Base-by-base conservation (phyloP, 2,888 invertebrate species). In the Melolontha melolontha region DNA sequence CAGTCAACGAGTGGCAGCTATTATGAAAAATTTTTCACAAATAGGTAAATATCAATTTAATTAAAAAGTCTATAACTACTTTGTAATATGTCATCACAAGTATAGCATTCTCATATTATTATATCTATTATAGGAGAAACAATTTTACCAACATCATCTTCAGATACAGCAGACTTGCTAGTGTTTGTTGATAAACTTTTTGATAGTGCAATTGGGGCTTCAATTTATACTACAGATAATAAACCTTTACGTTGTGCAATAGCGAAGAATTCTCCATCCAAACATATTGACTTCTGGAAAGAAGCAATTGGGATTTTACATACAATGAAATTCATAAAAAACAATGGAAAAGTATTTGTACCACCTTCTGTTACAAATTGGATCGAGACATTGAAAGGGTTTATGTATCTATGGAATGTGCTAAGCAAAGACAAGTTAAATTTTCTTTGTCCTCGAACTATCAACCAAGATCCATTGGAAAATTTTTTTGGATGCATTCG, bases 391-490 rank as follows among this genome's bases (percentile, higher is more conserved):
- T 47, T 73, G 7, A 34, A 67, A 50, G 64, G 65, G 12, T 50
- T 74, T 7, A 47, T 62, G 49, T 41, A 50, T 29, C n/a, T 72
- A 10, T 68, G 59, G 50, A 59, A 50, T 34, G 70, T 64, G 17
- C 62, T 73, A n/a, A 10, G 57, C 0, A 67, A 42, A 11, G 14
- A 12, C 22, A 71, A 71, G 4, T 71, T 70, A 51, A 57, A 71
- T 22, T 71, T 70, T 64, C 29, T 74, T 5, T 62, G 14, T 17
- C 44, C 67, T 17, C 66, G 73, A 50, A 66, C 47, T 64, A 62
- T 72, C 0, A 74, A 74, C 47, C 73, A 73, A 59, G 74, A 75
- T 59, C 71, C n/a, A n/a, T n/a, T n/a, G n/a, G n/a, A n/a, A n/a
- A n/a, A n/a, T n/a, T n/a, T n/a, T n/a, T n/a, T n/a, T 29, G 72